Evolutionary conservation across 1,140 invertebrate species (phyloP).

Genomic region (Drosophila repleta): DNA sequence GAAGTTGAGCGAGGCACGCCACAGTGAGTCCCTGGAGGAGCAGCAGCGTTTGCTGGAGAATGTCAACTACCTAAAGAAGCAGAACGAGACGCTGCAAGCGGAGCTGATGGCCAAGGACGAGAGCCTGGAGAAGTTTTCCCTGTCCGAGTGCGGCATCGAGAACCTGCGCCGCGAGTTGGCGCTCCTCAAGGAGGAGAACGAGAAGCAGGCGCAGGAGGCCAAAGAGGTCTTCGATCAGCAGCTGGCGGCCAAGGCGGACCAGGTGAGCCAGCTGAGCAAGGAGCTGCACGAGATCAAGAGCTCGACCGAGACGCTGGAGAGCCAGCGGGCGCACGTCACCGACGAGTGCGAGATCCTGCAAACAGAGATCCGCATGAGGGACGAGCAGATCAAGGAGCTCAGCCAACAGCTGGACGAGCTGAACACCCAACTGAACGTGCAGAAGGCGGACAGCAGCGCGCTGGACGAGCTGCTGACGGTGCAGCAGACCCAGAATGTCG

Average conservation of each 20-base stretch:
- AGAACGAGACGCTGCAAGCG: slow-evolving; percentile 67
- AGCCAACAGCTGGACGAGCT: slow-evolving; percentile 63
- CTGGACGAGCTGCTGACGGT: slow-evolving; percentile 73
- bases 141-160: slow-evolving; percentile 73
- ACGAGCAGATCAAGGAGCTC: slow-evolving; percentile 64
- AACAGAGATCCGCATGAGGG: slow-evolving; percentile 62
- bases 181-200: slow-evolving; percentile 74
- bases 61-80: slow-evolving; percentile 83
- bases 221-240: slow-evolving; percentile 43
- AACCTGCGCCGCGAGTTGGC: slow-evolving; percentile 68
- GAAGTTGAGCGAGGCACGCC: slow-evolving; percentile 53
- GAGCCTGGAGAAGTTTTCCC: slow-evolving; percentile 74
- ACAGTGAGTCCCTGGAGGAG: slow-evolving; percentile 76
- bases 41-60: slow-evolving; percentile 81
- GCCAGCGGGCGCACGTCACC: slow-evolving; percentile 51
- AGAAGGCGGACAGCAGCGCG: slow-evolving; percentile 75
- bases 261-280: slow-evolving; percentile 37
- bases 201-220: slow-evolving; percentile 56
- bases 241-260: slow-evolving; percentile 50
- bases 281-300: slow-evolving; percentile 52
- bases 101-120: slow-evolving; percentile 73
- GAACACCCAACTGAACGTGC: slow-evolving; percentile 79
- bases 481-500: slow-evolving; percentile 38
- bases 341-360: slow-evolving; percentile 69
- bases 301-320: slow-evolving; percentile 50